A percentile compares a stretch with the other conserved stretches of the same genome.
Evolutionary conservation across 1,140 invertebrate genomes (phyloP).

Genomic region (Papilio helenus): DNA sequence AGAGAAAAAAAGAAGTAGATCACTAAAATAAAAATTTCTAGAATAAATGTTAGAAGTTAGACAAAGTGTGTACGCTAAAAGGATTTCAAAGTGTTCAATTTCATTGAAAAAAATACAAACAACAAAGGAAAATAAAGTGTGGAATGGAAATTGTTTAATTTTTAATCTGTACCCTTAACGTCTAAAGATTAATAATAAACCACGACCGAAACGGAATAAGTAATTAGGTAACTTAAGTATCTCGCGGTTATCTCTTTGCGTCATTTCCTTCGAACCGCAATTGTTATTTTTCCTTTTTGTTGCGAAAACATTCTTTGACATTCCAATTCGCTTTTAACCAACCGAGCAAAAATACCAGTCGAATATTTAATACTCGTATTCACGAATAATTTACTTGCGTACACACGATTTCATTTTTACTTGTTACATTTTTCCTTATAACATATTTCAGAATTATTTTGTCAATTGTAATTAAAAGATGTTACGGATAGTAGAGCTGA

Average conservation of each 20-base stretch:
- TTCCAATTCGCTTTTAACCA: neutral
- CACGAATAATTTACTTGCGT: neutral
- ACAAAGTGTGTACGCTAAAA: neutral
- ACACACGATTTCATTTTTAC: neutral
- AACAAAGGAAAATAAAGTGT: neutral
- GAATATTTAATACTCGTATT: neutral
- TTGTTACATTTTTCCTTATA: neutral
- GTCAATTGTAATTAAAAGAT: neutral
- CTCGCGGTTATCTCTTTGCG: conserved; percentile 3
- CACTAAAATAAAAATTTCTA: neutral
- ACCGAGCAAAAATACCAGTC: neutral
- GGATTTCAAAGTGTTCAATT: neutral
- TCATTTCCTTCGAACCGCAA: conserved; percentile 8
- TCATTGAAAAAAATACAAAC: neutral
- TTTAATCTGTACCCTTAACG: conserved; percentile 8
- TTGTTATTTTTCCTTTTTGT: neutral
- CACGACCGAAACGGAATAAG: neutral
- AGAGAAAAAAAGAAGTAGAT: neutral
- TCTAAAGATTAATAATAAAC: neutral
- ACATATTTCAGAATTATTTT: neutral
- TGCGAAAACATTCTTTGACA: neutral
- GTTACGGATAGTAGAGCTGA: neutral
- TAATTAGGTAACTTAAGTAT: conserved; percentile 8
- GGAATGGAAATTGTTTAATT: neutral
- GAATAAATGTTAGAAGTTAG: neutral